Base-by-base conservation (phyloP, 2,888 invertebrate species). In the Watsonalla binaria region DNA sequence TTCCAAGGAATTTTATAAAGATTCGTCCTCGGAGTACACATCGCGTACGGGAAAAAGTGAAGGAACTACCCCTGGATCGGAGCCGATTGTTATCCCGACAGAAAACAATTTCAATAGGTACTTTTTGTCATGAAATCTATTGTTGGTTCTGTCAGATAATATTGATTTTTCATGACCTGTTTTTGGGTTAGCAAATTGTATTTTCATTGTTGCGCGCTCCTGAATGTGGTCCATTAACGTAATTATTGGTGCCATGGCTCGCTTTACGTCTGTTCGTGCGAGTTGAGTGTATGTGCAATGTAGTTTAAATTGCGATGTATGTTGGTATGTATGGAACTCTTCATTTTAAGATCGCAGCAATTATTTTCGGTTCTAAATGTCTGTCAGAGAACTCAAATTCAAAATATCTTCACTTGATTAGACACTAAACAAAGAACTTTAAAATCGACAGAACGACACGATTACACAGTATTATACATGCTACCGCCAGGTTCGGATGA, bases 151-250 rank as follows among this genome's bases (percentile, higher is more conserved):
- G 78, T 78, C 78, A 81, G 58, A 59, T 65, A 66, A 59, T 90
- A 90, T 90, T 78, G 90, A 90, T 90, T 90, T 90, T 90, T 84
- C 83, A 58, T 74, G 71, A 72, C 69, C 77, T 68, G 70, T 82
- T 81, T 84, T 82, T 86, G 87, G 88, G 90, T 89, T 83, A 81
- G 83, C 74, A 74, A 68, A 79, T 81, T 82, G 82, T 87, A 84
- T 83, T 24, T 82, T 74, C 64, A 73, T 72, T 70, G 73, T 78
- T 76, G 72, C 73, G 76, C 75, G 73, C 70, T 67, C 73, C 65
- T 68, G 71, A 68, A 65, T 63, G 66, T 65, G 80, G 80, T 82
- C 82, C 77, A 83, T 82, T 83, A 84, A 64, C 72, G 63, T 74
- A 78, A 86, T 84, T 83, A 80, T 67, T 60, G 63, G 62, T 76